A percentile compares a stretch with the other conserved stretches of the same genome.
phyloP scores from a whole-genome alignment of 2,888 invertebrate species.

The Suillia variegata region DNA sequence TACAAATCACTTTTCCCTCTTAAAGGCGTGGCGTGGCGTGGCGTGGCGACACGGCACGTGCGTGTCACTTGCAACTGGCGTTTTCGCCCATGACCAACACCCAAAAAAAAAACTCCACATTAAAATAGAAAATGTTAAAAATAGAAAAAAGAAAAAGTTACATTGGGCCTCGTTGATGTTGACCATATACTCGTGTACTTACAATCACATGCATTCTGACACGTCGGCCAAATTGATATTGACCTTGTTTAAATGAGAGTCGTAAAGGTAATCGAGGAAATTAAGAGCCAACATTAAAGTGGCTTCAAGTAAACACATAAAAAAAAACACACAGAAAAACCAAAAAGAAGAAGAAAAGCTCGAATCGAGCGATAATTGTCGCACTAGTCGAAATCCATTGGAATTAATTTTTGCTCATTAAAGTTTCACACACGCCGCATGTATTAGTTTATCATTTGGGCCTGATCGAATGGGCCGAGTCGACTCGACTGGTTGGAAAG shows the following conservation, averaged over 20 bases:
- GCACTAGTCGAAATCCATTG: neutral
- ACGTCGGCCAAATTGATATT: conserved; percentile 52
- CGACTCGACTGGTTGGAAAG: conserved; percentile 17
- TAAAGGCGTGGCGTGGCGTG: neutral
- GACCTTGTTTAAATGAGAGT: conserved; percentile 57
- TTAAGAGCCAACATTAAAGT: neutral
- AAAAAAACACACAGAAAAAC: neutral
- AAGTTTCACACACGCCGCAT: conserved; percentile 28
- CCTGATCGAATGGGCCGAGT: conserved; percentile 16
- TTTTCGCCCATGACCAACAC: neutral
- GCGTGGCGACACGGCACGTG: neutral
- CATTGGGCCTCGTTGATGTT: neutral
- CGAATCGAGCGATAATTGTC: neutral
- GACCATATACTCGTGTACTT: neutral
- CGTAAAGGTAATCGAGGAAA: conserved; percentile 20
- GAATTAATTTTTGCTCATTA: conserved; percentile 3
- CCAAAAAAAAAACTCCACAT: neutral
- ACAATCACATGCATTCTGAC: conserved; percentile 31
- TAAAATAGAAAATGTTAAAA: neutral
- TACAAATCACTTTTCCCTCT: too few species aligned
- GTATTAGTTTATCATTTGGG: conserved; percentile 28
- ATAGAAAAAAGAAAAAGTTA: neutral
- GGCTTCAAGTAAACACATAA: neutral
- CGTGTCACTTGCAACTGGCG: neutral
- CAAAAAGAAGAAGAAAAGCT: neutral